Evolutionary conservation across 2,113 vertebrate genomes (phyloP), one percentile per base, ranked within the genome.

Genomic region (Leptodactylus fuscus): DNA sequence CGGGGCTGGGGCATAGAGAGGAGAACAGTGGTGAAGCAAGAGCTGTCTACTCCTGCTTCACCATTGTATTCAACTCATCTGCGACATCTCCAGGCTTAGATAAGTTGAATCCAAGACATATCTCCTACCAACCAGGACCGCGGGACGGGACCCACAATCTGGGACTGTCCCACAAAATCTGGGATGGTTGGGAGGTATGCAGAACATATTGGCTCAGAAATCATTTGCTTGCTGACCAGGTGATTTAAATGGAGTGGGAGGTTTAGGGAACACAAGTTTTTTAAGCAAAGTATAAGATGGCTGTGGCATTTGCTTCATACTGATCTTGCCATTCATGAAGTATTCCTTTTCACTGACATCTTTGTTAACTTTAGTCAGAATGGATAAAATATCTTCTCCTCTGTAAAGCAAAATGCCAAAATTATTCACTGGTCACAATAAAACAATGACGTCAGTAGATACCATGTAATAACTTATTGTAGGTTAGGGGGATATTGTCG

Each of bases 291-390:
- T 93, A 76, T 91, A 97, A 20, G 90, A 87, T 16, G 93, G 95
- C 29, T 97, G 95, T 20, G 97, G 96, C 92, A 97, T 98, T 90
- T 97, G 97, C 86, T 95, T 97, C 16, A 80, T 0, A 88, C 22
- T 93, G 9, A 0, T 15, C 0, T 91, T 89, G 0, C 0, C 0
- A 16, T 27, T 10, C 15, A 41, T 69, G 3, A 0, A 0, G 71
- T 89, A 90, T 0, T 60, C 85, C 88, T 87, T 92, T 58, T 10
- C 82, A 80, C 96, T 92, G 27, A 98, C 96, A 13, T 97, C 96
- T 6, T 88, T 48, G 46, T 97, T 98, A 89, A 99, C 97, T 79
- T 93, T 88, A 1, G 96, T 97, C 85, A 98, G 92, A 88, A 99
- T 96, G 0, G 95, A 93, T 87, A 97, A 85, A 80, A 98, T 93